Conservation (phyloP, 2,888 invertebrate species). For the Euclidia mi region DNA sequence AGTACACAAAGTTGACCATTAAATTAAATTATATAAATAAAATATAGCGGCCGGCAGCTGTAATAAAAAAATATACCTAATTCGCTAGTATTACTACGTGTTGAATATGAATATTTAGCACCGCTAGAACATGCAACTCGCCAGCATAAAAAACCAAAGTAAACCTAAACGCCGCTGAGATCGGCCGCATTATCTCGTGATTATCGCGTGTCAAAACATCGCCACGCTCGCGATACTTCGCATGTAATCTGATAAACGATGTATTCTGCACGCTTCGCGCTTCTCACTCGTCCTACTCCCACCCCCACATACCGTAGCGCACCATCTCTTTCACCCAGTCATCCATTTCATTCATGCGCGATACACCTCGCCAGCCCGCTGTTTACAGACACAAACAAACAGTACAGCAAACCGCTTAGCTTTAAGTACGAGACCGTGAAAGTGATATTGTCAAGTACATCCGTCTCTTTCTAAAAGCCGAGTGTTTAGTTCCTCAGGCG, state of each 20-base stretch:
- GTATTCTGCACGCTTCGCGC: slow-evolving; percentile 89
- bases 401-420: slow-evolving; percentile 90
- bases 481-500: slow-evolving; percentile 65
- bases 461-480: slow-evolving; percentile 85
- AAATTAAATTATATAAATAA: too few species aligned
- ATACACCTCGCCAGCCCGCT: slow-evolving; percentile 87
- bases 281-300: slow-evolving; percentile 70
- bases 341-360: slow-evolving; percentile 90
- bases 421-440: slow-evolving; percentile 90
- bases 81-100: too few species aligned
- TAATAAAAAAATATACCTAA: too few species aligned
- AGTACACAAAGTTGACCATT: too few species aligned
- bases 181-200: slow-evolving; percentile 90
- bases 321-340: slow-evolving; percentile 77
- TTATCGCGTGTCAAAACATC: slow-evolving; percentile 91
- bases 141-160: slow-evolving; percentile 87
- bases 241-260: slow-evolving; percentile 91
- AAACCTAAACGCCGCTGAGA: slow-evolving; percentile 88
- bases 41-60: too few species aligned
- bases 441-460: slow-evolving; percentile 88
- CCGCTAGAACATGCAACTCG: slow-evolving; percentile 73
- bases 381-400: slow-evolving; percentile 90
- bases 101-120: slow-evolving; percentile 71
- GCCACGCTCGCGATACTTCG: slow-evolving; percentile 90
- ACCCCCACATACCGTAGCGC: slow-evolving; percentile 51